A percentile compares a stretch with the other conserved stretches of the same genome.
Conservation (phyloP, 1,140 invertebrate genomes). For the Drosophila navojoa region DNA sequence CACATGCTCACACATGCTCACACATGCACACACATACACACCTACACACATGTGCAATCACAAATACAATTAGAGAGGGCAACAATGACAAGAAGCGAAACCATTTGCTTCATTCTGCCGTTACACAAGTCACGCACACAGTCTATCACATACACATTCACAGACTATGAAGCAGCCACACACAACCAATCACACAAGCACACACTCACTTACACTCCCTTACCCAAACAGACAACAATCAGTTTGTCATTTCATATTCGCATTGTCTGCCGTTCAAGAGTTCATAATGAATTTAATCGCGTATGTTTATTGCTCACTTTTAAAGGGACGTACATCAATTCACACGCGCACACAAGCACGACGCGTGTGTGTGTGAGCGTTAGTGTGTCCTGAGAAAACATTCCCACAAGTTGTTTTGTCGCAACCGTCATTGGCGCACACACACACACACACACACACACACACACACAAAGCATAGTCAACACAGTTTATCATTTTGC, state of each 20-base stretch:
- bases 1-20: too few relatives aligned
- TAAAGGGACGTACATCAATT: constrained; percentile 7
- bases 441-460: too few relatives aligned
- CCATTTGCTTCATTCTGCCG: constrained; percentile 38
- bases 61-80: constrained; percentile 48
- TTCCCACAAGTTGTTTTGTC: constrained; percentile 49
- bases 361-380: neutral
- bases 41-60: constrained; percentile 18
- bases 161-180: neutral
- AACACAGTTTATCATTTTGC: constrained; percentile 67
- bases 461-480: neutral
- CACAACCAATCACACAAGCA: constrained; percentile 33
- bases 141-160: neutral
- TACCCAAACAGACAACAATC: constrained; percentile 44
- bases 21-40: neutral
- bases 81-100: constrained; percentile 44
- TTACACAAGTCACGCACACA: constrained; percentile 39
- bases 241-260: constrained; percentile 72
- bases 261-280: constrained; percentile 74
- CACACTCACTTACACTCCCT: constrained; percentile 4
- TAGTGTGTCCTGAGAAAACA: constrained; percentile 23
- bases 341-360: constrained; percentile 1
- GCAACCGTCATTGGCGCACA: neutral
- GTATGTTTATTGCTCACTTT: constrained; percentile 82
- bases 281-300: constrained; percentile 81